These are phyloP conservation scores for Portunus trituberculatus DNA, from an alignment of 1,140 invertebrate genomes.

Conservation along the genomic window DNA sequence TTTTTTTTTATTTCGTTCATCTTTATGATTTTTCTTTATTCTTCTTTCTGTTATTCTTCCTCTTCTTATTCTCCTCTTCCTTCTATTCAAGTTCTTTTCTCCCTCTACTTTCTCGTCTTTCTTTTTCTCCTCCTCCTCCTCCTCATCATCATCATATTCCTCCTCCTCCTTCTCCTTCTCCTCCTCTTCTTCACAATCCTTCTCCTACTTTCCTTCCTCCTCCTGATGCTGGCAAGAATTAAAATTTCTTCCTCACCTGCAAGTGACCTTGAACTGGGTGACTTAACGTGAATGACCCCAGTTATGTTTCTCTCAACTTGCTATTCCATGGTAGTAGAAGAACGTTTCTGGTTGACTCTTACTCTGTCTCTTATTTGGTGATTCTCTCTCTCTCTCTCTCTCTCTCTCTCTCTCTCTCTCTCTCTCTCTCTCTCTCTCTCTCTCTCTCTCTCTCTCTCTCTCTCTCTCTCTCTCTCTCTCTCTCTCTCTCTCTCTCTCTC, in stretches of 20 bases:
- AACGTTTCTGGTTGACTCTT: neutral
- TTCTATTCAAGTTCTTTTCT: neutral
- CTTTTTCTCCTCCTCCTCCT: no score
- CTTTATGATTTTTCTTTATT: neutral
- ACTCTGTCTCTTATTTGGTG: neutral
- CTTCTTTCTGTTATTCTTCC: neutral
- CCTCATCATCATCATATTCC: neutral
- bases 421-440: neutral
- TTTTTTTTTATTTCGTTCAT: neutral
- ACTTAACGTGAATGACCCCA: neutral
- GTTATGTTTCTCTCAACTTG: neutral
- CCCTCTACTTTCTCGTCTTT: neutral
- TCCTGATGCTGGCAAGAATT: neutral
- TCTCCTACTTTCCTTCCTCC: neutral
- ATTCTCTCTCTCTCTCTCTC: neutral
- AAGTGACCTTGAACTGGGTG: neutral
- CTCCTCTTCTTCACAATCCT: no score
- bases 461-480: slow-evolving; percentile 25
- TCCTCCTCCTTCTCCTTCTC: neutral
- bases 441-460: neutral
- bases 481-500: neutral
- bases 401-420: neutral
- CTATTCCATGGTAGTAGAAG: neutral
- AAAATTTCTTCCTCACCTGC: neutral
- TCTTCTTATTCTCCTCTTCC: neutral